Evolutionary conservation across 2,797 vertebrate genomes (phyloP).

Genomic region (Diglossa cyanea): DNA sequence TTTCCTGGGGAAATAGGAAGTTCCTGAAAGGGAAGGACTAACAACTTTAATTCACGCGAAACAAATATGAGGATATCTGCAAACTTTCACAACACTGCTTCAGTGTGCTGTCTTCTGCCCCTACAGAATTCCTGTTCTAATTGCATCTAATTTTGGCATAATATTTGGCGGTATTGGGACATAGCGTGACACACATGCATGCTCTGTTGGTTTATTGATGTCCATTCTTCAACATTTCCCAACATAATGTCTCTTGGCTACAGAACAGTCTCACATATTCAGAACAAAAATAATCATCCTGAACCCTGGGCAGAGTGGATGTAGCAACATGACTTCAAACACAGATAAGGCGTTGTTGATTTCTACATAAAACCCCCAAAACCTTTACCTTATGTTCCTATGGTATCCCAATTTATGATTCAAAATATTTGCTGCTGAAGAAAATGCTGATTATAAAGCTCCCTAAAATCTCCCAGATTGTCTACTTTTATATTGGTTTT

Average conservation of each 20-base stretch:
- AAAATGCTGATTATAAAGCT: not conserved
- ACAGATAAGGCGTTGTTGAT: not conserved
- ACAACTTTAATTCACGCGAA: not conserved
- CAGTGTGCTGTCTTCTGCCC: not conserved
- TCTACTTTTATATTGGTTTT: not conserved
- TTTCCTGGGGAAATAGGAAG: not conserved
- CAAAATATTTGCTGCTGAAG: not conserved
- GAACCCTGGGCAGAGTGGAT: not conserved
- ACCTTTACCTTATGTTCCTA: not conserved
- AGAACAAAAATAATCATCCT: not conserved
- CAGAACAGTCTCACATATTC: not conserved
- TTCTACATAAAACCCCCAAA: not conserved
- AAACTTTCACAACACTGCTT: not conserved
- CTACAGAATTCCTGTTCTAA: not conserved
- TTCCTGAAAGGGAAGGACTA: not conserved
- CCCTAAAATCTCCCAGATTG: not conserved
- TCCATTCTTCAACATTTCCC: conserved; percentile 4
- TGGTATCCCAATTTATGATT: not conserved
- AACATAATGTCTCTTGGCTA: not conserved
- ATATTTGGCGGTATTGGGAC: conserved; percentile 14
- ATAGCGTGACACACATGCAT: not conserved
- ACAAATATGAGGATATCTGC: not conserved
- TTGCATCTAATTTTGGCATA: conserved; percentile 3
- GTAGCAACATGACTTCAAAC: not conserved
- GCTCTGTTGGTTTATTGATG: not conserved